Base-by-base conservation (phyloP, 1,140 invertebrate species). In the Drosophila burlai region DNA sequence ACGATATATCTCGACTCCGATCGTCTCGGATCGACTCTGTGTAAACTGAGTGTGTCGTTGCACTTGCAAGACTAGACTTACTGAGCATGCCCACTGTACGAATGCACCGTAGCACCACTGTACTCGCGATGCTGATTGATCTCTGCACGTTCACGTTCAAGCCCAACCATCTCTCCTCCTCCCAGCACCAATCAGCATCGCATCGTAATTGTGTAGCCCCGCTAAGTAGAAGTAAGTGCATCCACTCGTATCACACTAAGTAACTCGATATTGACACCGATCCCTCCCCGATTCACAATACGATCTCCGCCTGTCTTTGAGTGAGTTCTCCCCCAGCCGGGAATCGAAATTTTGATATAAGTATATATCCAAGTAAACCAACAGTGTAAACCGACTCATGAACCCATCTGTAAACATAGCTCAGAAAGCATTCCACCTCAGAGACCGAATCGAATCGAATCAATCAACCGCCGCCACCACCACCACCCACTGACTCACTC, bases 231-330 rank as follows among this genome's bases (percentile, higher is more conserved):
- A 71, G 76, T 79, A 79, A 79, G 76, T 79, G 75, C 76, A 79
- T 50, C 55, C 50, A 68, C 26, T 63, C 67, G 36, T 60, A 52
- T 24, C 38, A 73, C 66, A 71, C 67, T 57, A 57, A 68, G 64
- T 71, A 68, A 47, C 40, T 46, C 29, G 67, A 71, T 57, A 57
- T 26, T 64, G 61, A 69, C 66, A 69, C 66, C 67, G 65, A 67
- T 26, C 24, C 60, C 60, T 3, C 29, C 60, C 29, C 5, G 34
- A 65, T 3, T 64, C 66, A 65, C 60, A 18, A 50, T 34, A 49
- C 49, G 61, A 75, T n/a, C 63, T 64, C 78, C 77, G 80, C 77
- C 84, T 89, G 80, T 80, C 79, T 82, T 75, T 83, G 82, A 82
- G 85, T 72, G 54, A 57, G 36, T 40, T 57, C 71, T 58, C 63